A percentile compares a stretch with the other conserved stretches of the same genome.
Evolutionary conservation across 2,797 vertebrate genomes (phyloP).

Genomic region (Meriones psammophilus): DNA sequence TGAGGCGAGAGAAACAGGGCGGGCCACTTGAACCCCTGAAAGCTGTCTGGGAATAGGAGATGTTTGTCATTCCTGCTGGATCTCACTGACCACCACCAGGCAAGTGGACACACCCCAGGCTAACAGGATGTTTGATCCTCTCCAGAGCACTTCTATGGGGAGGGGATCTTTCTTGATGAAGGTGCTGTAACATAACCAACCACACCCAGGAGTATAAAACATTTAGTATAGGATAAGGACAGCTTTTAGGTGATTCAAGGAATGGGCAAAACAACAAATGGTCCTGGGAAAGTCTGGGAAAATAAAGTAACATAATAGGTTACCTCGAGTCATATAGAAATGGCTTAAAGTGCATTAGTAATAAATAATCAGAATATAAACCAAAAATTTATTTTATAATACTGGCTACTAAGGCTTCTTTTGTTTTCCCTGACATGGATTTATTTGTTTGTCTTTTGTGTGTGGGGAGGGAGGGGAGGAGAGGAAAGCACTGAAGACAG

Average conservation of each 20-base stretch:
- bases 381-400: background rate
- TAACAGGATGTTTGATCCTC: background rate
- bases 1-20: background rate
- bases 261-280: background rate
- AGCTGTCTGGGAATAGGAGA: background rate
- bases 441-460: background rate
- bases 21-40: background rate
- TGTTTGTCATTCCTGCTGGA: background rate
- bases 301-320: conserved; percentile 25
- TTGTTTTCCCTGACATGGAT: background rate
- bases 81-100: background rate
- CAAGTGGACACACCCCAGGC: background rate
- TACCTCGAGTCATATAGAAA: background rate
- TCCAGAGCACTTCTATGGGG: background rate
- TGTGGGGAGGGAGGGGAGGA: background rate
- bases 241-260: conserved; percentile 16
- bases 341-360: background rate
- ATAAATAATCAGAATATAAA: background rate
- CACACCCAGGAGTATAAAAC: background rate
- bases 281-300: background rate
- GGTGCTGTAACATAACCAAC: background rate
- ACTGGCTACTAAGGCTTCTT: background rate
- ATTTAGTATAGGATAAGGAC: background rate
- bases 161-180: conserved; percentile 4
- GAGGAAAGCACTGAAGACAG: background rate